Conservation (phyloP, 2,888 invertebrate genomes). For the Netelia fuscicornis region DNA sequence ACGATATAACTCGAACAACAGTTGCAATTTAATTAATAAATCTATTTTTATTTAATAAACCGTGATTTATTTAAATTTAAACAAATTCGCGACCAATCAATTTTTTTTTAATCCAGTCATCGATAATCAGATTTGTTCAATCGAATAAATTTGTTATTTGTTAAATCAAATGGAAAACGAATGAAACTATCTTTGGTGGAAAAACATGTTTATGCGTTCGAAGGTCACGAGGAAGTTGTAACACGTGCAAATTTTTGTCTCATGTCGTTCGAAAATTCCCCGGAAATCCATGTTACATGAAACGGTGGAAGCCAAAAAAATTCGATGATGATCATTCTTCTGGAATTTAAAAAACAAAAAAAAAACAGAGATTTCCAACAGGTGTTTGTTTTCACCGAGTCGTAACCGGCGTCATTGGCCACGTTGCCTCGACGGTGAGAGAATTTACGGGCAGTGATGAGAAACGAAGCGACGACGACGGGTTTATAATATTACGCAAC, state of each 20-base stretch:
- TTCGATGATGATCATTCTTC: no score
- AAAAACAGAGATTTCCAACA: neutral
- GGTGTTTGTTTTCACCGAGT: slow-evolving; percentile 30
- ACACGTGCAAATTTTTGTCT: neutral
- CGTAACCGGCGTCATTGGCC: slow-evolving; percentile 10
- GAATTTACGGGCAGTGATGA: slow-evolving; percentile 1
- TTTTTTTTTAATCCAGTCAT: no score
- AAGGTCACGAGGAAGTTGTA: neutral
- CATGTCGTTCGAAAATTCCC: slow-evolving; percentile 16
- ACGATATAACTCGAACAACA: no score
- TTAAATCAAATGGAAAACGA: neutral
- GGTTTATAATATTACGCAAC: slow-evolving; percentile 51
- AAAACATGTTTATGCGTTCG: neutral
- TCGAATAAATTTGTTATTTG: neutral
- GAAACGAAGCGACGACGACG: slow-evolving; percentile 21
- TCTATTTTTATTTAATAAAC: no score
- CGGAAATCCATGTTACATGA: slow-evolving; percentile 15
- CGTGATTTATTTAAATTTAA: no score
- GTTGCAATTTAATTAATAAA: no score
- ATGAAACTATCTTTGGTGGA: neutral
- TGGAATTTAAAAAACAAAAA: no score
- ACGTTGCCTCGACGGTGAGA: neutral
- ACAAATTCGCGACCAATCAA: no score
- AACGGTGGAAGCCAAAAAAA: no score
- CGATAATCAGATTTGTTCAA: neutral